Conservation (phyloP, 1,140 invertebrate species). For the Contarinia nasturtii region DNA sequence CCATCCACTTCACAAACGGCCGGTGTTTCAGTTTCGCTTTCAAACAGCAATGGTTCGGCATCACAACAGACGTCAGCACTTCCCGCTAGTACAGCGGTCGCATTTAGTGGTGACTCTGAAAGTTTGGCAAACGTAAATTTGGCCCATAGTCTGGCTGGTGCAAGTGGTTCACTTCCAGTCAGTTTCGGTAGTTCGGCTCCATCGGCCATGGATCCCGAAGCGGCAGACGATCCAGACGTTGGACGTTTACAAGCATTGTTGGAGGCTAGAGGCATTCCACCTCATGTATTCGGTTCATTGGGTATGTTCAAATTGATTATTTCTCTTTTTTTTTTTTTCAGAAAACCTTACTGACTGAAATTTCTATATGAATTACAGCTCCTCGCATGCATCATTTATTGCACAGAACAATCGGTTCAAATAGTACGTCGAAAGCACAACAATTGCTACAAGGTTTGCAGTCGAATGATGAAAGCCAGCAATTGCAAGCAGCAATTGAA, state of each 20-base stretch:
- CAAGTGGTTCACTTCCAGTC: constrained; percentile 9
- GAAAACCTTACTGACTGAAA: too few relatives aligned
- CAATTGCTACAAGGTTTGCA: constrained; percentile 85
- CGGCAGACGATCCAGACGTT: constrained; percentile 74
- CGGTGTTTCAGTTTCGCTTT: too few relatives aligned
- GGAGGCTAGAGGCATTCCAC: constrained; percentile 84
- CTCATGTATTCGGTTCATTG: constrained; percentile 76
- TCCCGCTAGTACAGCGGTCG: too few relatives aligned
- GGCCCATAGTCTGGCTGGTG: constrained; percentile 6
- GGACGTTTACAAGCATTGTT: constrained; percentile 74
- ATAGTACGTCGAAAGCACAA: constrained; percentile 77
- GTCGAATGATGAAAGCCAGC: constrained; percentile 90
- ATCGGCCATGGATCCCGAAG: constrained; percentile 25
- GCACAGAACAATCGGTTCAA: constrained; percentile 78
- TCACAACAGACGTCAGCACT: too few relatives aligned
- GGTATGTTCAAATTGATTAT: background rate
- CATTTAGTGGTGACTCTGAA: too few relatives aligned
- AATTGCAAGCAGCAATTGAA: constrained; percentile 91
- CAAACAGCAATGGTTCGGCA: too few relatives aligned
- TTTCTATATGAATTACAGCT: constrained; percentile 34
- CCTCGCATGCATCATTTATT: constrained; percentile 94
- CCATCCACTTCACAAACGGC: too few relatives aligned
- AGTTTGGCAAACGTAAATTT: background rate
- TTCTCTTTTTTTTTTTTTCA: too few relatives aligned
- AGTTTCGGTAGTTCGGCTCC: constrained; percentile 8